Base-by-base conservation (phyloP, 1,140 invertebrate species). In the Grapholita molesta region DNA sequence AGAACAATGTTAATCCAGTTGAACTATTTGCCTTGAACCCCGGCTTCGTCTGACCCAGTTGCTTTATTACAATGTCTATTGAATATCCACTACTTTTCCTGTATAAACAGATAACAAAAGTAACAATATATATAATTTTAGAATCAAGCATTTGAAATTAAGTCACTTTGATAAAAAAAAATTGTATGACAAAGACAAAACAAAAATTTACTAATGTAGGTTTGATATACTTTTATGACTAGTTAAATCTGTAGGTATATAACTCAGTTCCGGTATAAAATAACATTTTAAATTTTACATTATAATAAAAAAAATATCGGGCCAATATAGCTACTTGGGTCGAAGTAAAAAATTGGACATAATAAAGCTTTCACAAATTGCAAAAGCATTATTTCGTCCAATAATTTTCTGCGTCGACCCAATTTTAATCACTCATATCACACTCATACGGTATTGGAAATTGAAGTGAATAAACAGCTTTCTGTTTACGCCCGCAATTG, bases 21-120 rank as follows among this genome's bases (percentile, higher is more conserved):
- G 55, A 61, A 28, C 55, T 61, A 32, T 2, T 61, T 30, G 15
- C 55, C 53, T 55, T 28, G 53, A 61, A 61, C 55, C 55, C 55
- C n/a, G 55, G 55, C 55, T 61, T 61, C 55, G 25, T 28, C 25
- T 61, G 55, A 61, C 55, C 24, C 25, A 61, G 5, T 32, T 32
- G 25, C 24, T 15, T 23, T 28, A 28, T 57, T 25, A 28, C 25
- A 25, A 28, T 30, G 15, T 28, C 25, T 3, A 8, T 28, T 30
- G 5, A 4, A 61, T 61, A 61, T 28, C 55, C 9, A 1, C 15
- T n/a, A 57, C n/a, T n/a, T n/a, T n/a, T n/a, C 24, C 53, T 57
- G 52, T 4, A 11, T 8, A 9, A 55, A 28, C 53, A 53, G 52
- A 18, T 42, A 3, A 42, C 15, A 18, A 15, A 5, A 15, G 5